Percentiles rank a stretch among this genome's conserved stretches.
These are phyloP conservation scores for Gorsachius goisagi DNA, from an alignment of 2,113 vertebrate species.

Conservation along the genomic window DNA sequence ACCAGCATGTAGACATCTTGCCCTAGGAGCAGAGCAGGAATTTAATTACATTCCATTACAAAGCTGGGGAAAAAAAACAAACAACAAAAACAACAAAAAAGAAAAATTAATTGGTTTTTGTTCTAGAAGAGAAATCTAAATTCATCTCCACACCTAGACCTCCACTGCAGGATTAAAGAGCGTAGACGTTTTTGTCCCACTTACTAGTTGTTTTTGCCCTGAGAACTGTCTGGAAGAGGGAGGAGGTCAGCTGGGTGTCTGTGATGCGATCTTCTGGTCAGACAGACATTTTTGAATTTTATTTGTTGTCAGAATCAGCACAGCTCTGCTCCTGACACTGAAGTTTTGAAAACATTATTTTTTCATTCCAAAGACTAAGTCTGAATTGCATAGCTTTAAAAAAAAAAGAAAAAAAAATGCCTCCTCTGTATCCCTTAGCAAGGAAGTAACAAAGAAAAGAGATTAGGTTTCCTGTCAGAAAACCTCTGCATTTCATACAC, in stretches of 20 bases:
- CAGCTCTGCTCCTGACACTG: background rate
- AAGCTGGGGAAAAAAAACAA: background rate
- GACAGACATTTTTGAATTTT: background rate
- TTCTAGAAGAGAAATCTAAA: background rate
- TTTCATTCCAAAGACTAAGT: background rate
- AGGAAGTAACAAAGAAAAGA: background rate
- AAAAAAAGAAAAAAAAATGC: background rate
- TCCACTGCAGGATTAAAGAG: background rate
- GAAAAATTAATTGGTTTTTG: background rate
- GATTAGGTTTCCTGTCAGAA: background rate
- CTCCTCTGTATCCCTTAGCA: background rate
- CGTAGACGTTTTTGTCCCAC: background rate
- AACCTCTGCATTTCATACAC: background rate
- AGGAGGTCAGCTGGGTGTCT: background rate
- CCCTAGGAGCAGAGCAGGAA: background rate
- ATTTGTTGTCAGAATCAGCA: background rate
- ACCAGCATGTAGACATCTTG: background rate
- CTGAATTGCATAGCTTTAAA: background rate
- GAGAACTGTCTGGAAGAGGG: background rate
- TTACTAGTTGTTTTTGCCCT: background rate
- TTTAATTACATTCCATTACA: background rate
- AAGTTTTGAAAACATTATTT: background rate
- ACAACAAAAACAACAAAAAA: background rate
- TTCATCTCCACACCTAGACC: background rate
- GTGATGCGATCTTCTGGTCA: background rate